Percentiles rank a stretch among this genome's conserved stretches.
Conservation (phyloP, 2,888 invertebrate genomes). For the Tetragnatha montana region DNA sequence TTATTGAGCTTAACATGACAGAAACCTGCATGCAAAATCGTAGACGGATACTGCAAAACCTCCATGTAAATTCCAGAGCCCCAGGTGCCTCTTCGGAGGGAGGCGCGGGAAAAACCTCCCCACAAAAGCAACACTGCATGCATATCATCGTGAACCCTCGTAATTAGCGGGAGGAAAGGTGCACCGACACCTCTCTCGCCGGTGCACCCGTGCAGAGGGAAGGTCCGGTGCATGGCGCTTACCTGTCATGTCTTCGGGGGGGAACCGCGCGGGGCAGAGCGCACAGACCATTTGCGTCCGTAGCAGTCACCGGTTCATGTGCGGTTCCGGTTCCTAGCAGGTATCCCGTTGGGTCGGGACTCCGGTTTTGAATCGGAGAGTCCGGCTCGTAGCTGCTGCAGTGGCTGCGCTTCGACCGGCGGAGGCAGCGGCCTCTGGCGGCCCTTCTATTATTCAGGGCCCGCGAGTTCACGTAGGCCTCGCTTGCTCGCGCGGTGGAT, state of each 20-base stretch:
- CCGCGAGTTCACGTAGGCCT: too few species aligned
- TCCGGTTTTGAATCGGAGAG: neutral
- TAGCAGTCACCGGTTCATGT: neutral
- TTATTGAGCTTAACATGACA: neutral
- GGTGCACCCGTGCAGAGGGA: neutral
- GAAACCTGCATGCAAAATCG: neutral
- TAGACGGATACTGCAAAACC: neutral
- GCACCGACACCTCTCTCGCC: neutral
- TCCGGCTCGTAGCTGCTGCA: neutral
- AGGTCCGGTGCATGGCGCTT: conserved; percentile 15
- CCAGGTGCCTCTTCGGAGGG: neutral
- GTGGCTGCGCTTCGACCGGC: conserved; percentile 18
- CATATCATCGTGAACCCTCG: too few species aligned
- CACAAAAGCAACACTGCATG: neutral
- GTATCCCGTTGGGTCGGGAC: neutral
- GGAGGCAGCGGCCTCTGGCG: conserved; percentile 53
- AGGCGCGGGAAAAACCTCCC: neutral
- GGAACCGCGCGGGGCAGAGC: conserved; percentile 38
- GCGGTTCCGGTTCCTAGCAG: neutral
- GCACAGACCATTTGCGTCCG: conserved; percentile 45
- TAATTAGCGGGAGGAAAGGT: neutral
- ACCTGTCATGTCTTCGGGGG: conserved; percentile 50
- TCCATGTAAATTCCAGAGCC: neutral
- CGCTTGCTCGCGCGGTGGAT: neutral
- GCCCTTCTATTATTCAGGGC: neutral